These are phyloP conservation scores for Ericerus pela DNA, from an alignment of 1,140 invertebrate species.

Conservation along the genomic window DNA sequence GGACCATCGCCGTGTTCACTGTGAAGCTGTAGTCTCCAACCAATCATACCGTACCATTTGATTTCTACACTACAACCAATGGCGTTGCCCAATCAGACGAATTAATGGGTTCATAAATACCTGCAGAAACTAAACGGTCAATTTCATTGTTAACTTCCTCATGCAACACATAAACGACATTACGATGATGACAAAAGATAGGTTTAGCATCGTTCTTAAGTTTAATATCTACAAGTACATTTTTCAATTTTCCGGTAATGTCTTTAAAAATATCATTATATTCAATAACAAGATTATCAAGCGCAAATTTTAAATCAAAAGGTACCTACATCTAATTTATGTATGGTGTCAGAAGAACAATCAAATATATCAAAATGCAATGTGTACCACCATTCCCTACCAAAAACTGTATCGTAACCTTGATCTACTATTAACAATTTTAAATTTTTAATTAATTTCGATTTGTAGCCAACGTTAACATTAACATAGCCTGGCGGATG, in stretches of 20 bases:
- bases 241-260: background rate
- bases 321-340: too few relatives aligned
- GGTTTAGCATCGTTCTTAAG: conserved; percentile 20
- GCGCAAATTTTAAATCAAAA: too few relatives aligned
- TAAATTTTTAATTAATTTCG: too few relatives aligned
- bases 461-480: too few relatives aligned
- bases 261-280: conserved; percentile 14
- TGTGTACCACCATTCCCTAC: too few relatives aligned
- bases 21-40: conserved; percentile 36
- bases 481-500: too few relatives aligned
- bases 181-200: conserved; percentile 25
- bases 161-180: conserved; percentile 24
- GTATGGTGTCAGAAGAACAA: too few relatives aligned
- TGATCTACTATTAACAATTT: too few relatives aligned
- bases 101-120: conserved; percentile 23
- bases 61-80: conserved; percentile 34
- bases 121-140: conserved; percentile 17
- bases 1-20: conserved; percentile 25
- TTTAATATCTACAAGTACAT: background rate
- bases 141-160: conserved; percentile 21
- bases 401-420: too few relatives aligned
- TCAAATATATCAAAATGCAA: too few relatives aligned
- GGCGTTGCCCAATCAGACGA: conserved; percentile 35
- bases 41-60: conserved; percentile 32
- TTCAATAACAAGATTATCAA: too few relatives aligned